Evolutionary conservation across 2,888 invertebrate genomes (phyloP).

Genomic region (Coelopa pilipes): DNA sequence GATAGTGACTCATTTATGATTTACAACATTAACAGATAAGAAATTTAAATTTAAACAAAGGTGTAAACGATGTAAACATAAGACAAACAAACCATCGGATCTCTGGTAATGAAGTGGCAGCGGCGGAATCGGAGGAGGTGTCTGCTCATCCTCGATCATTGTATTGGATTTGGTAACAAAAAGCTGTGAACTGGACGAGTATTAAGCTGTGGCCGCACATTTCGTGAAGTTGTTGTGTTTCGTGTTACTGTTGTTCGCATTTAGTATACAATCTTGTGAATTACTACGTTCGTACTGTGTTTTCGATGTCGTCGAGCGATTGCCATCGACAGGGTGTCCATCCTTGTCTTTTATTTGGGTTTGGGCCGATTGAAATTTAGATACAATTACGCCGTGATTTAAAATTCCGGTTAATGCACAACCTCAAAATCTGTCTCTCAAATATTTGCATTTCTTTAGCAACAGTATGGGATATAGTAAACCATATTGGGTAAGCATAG

Average conservation of each 20-base stretch:
- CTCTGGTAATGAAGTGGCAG: slow-evolving; percentile 73
- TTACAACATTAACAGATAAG: slow-evolving; percentile 21
- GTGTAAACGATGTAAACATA: slow-evolving; percentile 28
- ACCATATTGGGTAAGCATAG: too few species aligned
- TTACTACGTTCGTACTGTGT: slow-evolving; percentile 57
- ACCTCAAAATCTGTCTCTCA: too few species aligned
- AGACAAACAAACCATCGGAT: slow-evolving; percentile 66
- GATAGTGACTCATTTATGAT: slow-evolving; percentile 2
- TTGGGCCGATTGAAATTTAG: too few species aligned
- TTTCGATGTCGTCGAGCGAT: slow-evolving; percentile 45
- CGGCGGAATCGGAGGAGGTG: slow-evolving; percentile 76
- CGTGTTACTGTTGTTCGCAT: slow-evolving; percentile 48
- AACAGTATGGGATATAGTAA: too few species aligned
- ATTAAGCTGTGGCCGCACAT: slow-evolving; percentile 46
- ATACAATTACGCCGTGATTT: too few species aligned
- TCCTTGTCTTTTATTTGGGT: slow-evolving; percentile 52
- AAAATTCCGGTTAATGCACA: too few species aligned
- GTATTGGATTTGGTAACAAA: slow-evolving; percentile 56
- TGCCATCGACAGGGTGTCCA: slow-evolving; percentile 39
- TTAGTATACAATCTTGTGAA: slow-evolving; percentile 55
- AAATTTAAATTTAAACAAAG: slow-evolving; percentile 18
- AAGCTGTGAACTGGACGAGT: slow-evolving; percentile 65
- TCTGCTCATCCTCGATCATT: slow-evolving; percentile 67
- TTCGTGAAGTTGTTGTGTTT: slow-evolving; percentile 46
- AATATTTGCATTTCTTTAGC: too few species aligned